Evolutionary conservation across 1,140 invertebrate species (phyloP), one percentile per base, ranked within the genome.

Genomic region (Saccostrea glomerata): DNA sequence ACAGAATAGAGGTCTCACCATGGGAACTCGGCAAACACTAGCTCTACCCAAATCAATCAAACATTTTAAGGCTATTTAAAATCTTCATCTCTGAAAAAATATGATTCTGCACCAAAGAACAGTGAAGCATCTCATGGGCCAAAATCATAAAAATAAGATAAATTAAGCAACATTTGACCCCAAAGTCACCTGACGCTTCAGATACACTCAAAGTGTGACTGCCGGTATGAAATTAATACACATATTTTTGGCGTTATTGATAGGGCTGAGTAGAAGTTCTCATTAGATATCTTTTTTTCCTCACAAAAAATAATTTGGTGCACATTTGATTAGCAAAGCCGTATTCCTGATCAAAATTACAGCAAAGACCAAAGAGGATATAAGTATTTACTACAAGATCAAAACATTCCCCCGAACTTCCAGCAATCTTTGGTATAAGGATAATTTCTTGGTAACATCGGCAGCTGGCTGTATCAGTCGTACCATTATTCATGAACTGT

Each of bases 391-490:
- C 70, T 77, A 77, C 25, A 77, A 77, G 23, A 77, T 77, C 70
- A 77, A 77, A 77, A 77, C 70, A 77, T 77, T 77, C 30, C 70
- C 70, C 36, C 25, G 30, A 77, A 77, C 70, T 77, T 36, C 30
- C 11, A 30, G 70, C 70, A 30, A 36, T 77, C 70, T 77, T 66
- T 13, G 30, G 25, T 36, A 77, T 77, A 36, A 77, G 70, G 70
- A 77, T 77, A 77, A 77, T 77, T 77, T 77, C 70, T 77, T 77
- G 70, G 70, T 77, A 77, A 77, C 70, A 25, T 36, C 70, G 70
- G 70, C 70, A 77, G 70, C 70, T 77, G 70, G 15, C 23, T 77
- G 70, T 77, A 77, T 77, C 70, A 30, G 70, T 77, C 25, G 70
- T 25, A 77, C 30, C 30, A 77, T 77, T 77, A 77, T 77, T 77